Base-by-base conservation (phyloP, 2,888 invertebrate genomes). In the Epirrita christyi region DNA sequence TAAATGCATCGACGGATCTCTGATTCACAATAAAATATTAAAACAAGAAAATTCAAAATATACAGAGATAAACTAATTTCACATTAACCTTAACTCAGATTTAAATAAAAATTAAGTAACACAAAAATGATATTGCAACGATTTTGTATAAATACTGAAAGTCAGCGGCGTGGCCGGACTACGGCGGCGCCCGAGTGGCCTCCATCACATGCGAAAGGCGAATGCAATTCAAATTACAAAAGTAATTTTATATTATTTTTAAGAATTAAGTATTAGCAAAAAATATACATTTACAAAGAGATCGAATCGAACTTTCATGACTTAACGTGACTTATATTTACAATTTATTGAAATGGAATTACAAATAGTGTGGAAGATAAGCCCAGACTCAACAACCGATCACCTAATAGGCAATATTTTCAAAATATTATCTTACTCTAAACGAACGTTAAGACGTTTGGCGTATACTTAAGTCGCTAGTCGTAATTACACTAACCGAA, bases 391-490 rank as follows among this genome's bases (percentile, higher is more conserved):
- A 73, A 77, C 83, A 76, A 79, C 83, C 85, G 80, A 78, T 85
- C 85, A 84, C 83, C 88, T 89, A 89, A 3, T 89, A 92, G 91
- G 91, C 89, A 89, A 90, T 86, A 85, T 88, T 89, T 91, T 88
- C 83, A 90, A 91, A 90, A 91, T 91, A 90, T 90, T 85, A 80
- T 85, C 89, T 88, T 91, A 78, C 70, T 78, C 67, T 71, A 77
- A 80, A 84, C 84, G 91, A 91, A 91, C 91, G 91, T 91, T 59
- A 91, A 90, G 81, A 91, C 92, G 91, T 92, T 91, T 92, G 92
- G 92, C 92, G 92, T 92, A 92, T 92, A 92, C 92, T 91, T 92
- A 91, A 86, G 83, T 89, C 81, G 87, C 91, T 91, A 91, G 76
- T 85, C 84, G 84, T 88, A 86, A 90, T 91, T 89, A 89, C 87